Percentiles rank a stretch among this genome's conserved stretches.
Evolutionary conservation across 1,140 invertebrate genomes (phyloP).

Genomic region (Cardiocondyla obscurior): DNA sequence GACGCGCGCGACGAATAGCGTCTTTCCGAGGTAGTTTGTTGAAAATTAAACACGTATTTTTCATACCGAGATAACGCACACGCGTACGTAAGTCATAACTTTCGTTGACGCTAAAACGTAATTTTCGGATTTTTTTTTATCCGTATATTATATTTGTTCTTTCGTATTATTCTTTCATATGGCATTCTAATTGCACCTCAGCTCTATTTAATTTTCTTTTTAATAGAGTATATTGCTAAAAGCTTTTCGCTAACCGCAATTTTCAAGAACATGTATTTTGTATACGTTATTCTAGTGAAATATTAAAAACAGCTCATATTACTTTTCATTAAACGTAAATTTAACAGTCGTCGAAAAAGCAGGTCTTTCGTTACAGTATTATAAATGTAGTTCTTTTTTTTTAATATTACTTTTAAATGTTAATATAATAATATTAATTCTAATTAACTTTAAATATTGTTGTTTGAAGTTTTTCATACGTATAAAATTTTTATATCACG

Average conservation of each 20-base stretch:
- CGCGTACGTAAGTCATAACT: neutral
- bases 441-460: neutral
- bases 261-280: neutral
- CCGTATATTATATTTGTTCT: too few relatives aligned
- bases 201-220: neutral
- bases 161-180: neutral
- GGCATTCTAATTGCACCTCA: neutral
- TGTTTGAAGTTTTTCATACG: neutral
- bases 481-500: neutral
- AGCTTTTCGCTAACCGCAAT: neutral
- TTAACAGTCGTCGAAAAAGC: too few relatives aligned
- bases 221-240: neutral
- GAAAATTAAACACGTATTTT: neutral
- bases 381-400: too few relatives aligned
- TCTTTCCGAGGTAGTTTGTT: neutral
- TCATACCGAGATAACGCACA: neutral
- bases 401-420: too few relatives aligned
- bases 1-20: neutral
- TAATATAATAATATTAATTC: too few relatives aligned
- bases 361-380: too few relatives aligned
- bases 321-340: too few relatives aligned
- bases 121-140: constrained; percentile 6
- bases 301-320: too few relatives aligned
- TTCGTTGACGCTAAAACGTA: neutral
- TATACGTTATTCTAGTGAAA: neutral